Evolutionary conservation across 2,888 invertebrate genomes (phyloP).

Genomic region (Plagiodera versicolora): DNA sequence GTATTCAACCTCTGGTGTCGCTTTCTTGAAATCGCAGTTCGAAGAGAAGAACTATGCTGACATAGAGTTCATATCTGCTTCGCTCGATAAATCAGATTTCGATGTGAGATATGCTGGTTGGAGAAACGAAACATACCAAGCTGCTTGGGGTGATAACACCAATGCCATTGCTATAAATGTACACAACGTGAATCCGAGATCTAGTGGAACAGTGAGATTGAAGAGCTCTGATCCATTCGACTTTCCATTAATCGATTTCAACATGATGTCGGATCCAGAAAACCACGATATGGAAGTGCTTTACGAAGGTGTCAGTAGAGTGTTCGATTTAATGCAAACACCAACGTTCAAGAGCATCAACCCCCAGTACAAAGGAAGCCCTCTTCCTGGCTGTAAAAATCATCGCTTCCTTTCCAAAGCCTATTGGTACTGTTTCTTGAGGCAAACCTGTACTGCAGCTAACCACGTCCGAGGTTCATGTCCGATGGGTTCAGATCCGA

Average conservation of each 20-base stretch:
- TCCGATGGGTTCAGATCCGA: slow-evolving; percentile 66
- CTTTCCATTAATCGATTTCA: slow-evolving; percentile 65
- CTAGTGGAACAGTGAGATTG: slow-evolving; percentile 64
- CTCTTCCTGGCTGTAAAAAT: slow-evolving; percentile 52
- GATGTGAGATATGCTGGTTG: slow-evolving; percentile 29
- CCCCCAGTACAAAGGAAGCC: slow-evolving; percentile 43
- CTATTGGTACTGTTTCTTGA: slow-evolving; percentile 67
- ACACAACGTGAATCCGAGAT: slow-evolving; percentile 38
- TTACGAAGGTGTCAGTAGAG: slow-evolving; percentile 57
- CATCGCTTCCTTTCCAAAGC: slow-evolving; percentile 60
- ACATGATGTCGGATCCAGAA: slow-evolving; percentile 61
- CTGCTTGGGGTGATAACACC: slow-evolving; percentile 50
- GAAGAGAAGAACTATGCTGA: not conserved
- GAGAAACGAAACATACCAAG: slow-evolving; percentile 39
- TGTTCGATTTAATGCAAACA: slow-evolving; percentile 54
- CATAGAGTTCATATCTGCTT: slow-evolving; percentile 5
- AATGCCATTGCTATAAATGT: slow-evolving; percentile 24
- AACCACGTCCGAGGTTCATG: slow-evolving; percentile 66
- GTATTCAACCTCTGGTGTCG: slow-evolving; percentile 6
- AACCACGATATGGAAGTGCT: slow-evolving; percentile 56
- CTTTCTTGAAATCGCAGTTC: slow-evolving; percentile 9
- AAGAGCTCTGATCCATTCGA: slow-evolving; percentile 31
- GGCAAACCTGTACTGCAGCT: slow-evolving; percentile 43
- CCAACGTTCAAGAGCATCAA: slow-evolving; percentile 58
- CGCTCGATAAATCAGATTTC: not conserved